Evolutionary conservation across 2,797 vertebrate species (phyloP), one percentile per base, ranked within the genome.

Genomic region (Allochrocebus solatus): DNA sequence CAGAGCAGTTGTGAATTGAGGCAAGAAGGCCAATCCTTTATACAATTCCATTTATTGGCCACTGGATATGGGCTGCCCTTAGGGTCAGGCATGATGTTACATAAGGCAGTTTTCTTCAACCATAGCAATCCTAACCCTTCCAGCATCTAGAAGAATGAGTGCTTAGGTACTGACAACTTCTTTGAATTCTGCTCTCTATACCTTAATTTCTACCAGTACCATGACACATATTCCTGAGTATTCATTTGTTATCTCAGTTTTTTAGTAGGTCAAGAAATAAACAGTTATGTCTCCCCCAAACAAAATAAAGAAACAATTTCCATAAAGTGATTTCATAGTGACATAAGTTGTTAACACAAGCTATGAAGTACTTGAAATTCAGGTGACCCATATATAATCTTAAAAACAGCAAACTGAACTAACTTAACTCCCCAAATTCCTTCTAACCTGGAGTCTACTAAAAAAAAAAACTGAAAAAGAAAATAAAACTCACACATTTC

Each of bases 321-420:
- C 16, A 53, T 55, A 72, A 86, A 93, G 9, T 61, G 28, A 84
- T 72, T 72, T 94, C 50, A 88, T 70, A 78, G 21, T 30, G 50
- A 84, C 48, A 0, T 36, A 41, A 91, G 30, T 72, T 89, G 55
- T 96, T 95, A 80, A 80, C n/a, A 48, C 74, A 55, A 36, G 19
- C 48, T 80, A 33, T 55, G 55, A 95, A 95, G 61, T 75, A 86
- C 10, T 87, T 81, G n/a, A 96, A 93, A 93, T 93, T 95, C 46
- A 89, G 30, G 33, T 59, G 82, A 91, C 86, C 41, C 90, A 97
- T 79, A 72, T 74, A 75, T 61, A 70, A 1, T 81, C 55, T 89
- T 90, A 75, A n/a, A 85, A 96, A 74, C 33, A 89, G 78, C 33
- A 41, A 59, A 28, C 26, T 82, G n/a, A 86, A 74, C 36, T 86